Conservation (phyloP, 2,888 invertebrate genomes). For the Celastrina argiolus region DNA sequence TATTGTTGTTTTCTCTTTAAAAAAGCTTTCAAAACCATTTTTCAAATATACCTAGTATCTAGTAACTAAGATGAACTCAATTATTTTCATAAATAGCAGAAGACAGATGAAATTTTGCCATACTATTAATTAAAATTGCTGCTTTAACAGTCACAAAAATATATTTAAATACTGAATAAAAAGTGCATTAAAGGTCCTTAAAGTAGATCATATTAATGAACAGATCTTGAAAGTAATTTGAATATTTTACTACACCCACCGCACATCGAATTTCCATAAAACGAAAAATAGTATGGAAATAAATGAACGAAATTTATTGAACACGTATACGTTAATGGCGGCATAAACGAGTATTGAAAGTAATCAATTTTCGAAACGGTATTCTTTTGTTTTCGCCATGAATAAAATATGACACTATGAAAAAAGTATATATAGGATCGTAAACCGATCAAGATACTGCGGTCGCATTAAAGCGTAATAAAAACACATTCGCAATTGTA, state of each 20-base stretch:
- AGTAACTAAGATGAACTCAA: too few species aligned
- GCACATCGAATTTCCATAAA: conserved; percentile 7
- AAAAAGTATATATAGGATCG: conserved; percentile 33
- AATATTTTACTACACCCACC: not conserved
- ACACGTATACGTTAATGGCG: conserved; percentile 10
- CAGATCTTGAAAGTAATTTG: conserved; percentile 3
- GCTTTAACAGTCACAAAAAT: too few species aligned
- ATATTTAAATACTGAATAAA: not conserved
- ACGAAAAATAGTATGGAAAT: conserved; percentile 5
- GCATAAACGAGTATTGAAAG: conserved; percentile 11
- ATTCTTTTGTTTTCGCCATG: conserved; percentile 12
- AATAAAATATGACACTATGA: conserved; percentile 26
- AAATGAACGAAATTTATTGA: conserved; percentile 11
- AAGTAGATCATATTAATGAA: not conserved
- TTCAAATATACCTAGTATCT: too few species aligned
- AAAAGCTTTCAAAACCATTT: too few species aligned
- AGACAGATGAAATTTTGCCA: too few species aligned
- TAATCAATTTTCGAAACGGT: conserved; percentile 12
- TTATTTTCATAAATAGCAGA: too few species aligned
- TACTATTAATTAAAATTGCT: too few species aligned
- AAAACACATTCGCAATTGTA: conserved; percentile 59
- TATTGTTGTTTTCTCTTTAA: too few species aligned
- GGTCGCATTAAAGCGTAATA: conserved; percentile 61
- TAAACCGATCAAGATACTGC: conserved; percentile 65
- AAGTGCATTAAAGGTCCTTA: not conserved